Evolutionary conservation across 2,113 vertebrate genomes (phyloP), one percentile per base, ranked within the genome.

Genomic region (Gobiocypris rarus): DNA sequence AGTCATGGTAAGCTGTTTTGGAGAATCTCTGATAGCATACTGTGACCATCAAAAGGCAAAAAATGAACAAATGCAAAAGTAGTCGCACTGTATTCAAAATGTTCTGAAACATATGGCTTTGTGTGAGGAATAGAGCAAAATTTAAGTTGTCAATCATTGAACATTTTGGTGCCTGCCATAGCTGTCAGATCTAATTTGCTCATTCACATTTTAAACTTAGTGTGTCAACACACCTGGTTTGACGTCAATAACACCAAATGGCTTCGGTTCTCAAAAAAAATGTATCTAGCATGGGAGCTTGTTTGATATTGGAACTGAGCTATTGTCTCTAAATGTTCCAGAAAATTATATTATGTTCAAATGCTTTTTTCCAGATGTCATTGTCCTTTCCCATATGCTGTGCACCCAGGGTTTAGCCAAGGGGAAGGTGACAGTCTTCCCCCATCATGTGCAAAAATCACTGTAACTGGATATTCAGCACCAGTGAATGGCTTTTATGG

Each of bases 351-450:
- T 80, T 67, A 80, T 28, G 58, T 67, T 54, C 45, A 56, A 19
- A 82, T 70, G 50, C 31, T 54, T 82, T 82, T 65, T 34, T 45
- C 26, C 65, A 54, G 28, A 82, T 82, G 48, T 82, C 48, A 71
- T 56, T 69, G 31, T 81, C 48, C 19, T 70, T 41, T 81, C 28
- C 79, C 79, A 82, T 82, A 82, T 41, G 31, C 80, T 24, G 19
- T 17, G 31, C 43, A 34, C 50, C 19, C 61, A 67, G 61, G 61
- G 15, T 81, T 67, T 67, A 81, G 61, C 80, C 48, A 70, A 56
- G 26, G 80, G 80, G 22, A n/a, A 56, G 31, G 80, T 82, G 80
- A 82, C 22, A 41, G 48, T 54, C 31, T 70, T 41, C 13, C 45
- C 61, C 5, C 45, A 48, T 17, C 26, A 73, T 70, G 65, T 70